Percentiles rank a stretch among this genome's conserved stretches.
These are phyloP conservation scores for Trachelus stipa DNA, from an alignment of 2,888 invertebrate species.

Conservation along the genomic window DNA sequence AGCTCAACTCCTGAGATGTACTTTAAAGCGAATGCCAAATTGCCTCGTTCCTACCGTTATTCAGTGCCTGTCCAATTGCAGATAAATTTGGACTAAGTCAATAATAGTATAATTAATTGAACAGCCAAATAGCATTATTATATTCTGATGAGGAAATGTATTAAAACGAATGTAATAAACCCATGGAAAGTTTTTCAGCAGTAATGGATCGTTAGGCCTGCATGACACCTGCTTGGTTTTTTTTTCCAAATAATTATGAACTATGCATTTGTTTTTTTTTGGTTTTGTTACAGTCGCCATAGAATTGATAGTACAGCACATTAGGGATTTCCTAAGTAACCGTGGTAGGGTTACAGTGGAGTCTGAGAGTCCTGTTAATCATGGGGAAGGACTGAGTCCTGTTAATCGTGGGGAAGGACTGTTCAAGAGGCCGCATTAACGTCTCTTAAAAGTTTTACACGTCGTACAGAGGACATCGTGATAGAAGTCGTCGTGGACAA, in stretches of 20 bases:
- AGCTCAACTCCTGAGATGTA: neutral
- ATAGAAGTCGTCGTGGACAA: neutral
- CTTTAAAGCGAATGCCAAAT: conserved; percentile 1
- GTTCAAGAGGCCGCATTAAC: conserved; percentile 61
- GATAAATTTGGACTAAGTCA: conserved; percentile 10
- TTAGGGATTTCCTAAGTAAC: conserved; percentile 86
- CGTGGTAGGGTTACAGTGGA: conserved; percentile 62
- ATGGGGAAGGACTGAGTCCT: conserved; percentile 50
- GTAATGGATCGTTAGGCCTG: conserved; percentile 8
- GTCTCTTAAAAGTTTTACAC: conserved; percentile 4
- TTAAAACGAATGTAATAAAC: conserved; percentile 3
- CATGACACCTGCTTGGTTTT: conserved; percentile 13
- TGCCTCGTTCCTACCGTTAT: conserved; percentile 6
- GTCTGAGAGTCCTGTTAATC: conserved; percentile 54
- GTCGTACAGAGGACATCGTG: neutral
- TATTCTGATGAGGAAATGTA: conserved; percentile 5
- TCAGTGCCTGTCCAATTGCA: conserved; percentile 1
- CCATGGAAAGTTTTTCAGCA: conserved; percentile 8
- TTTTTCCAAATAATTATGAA: conserved; percentile 12
- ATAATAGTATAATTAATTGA: conserved; percentile 15
- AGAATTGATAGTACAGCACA: conserved; percentile 96
- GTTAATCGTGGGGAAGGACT: conserved; percentile 50
- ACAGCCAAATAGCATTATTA: conserved; percentile 1
- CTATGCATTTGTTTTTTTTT: conserved; percentile 43
- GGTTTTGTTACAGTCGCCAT: conserved; percentile 87